Evolutionary conservation across 2,888 invertebrate genomes (phyloP).

Genomic region (Erannis defoliaria): DNA sequence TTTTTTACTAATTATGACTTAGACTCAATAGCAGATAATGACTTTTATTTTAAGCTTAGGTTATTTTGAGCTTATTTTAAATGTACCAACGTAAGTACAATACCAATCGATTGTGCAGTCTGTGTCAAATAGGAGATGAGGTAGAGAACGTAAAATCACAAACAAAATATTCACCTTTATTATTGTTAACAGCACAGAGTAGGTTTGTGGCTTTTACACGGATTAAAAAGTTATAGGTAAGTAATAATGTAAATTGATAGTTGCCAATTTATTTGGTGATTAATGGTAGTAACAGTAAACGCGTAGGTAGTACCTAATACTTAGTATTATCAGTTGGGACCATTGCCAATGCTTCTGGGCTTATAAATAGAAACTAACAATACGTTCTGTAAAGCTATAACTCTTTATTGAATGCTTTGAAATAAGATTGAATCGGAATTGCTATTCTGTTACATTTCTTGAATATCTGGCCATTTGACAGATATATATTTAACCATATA

Average conservation of each 20-base stretch:
- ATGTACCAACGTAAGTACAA: too few species aligned
- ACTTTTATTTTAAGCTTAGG: too few species aligned
- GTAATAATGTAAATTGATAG: background rate
- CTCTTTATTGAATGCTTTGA: slow-evolving; percentile 17
- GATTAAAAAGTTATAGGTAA: background rate
- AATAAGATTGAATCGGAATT: background rate
- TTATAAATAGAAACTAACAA: slow-evolving; percentile 32
- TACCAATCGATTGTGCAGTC: too few species aligned
- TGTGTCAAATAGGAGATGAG: background rate
- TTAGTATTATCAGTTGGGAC: slow-evolving; percentile 26
- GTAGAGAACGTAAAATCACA: background rate
- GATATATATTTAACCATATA: too few species aligned
- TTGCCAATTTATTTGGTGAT: slow-evolving; percentile 17
- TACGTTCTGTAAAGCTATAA: slow-evolving; percentile 15
- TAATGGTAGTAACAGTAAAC: slow-evolving; percentile 20
- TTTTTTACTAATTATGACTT: too few species aligned
- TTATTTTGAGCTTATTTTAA: too few species aligned
- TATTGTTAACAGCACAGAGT: background rate
- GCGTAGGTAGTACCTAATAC: slow-evolving; percentile 13
- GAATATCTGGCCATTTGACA: background rate
- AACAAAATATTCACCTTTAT: too few species aligned
- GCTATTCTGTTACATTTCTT: background rate
- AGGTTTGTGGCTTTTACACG: background rate
- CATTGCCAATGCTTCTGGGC: slow-evolving; percentile 23
- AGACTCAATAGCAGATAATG: too few species aligned